A percentile compares a stretch with the other conserved stretches of the same genome.
phyloP scores from a whole-genome alignment of 2,797 vertebrate species.

The Meda fulgida region DNA sequence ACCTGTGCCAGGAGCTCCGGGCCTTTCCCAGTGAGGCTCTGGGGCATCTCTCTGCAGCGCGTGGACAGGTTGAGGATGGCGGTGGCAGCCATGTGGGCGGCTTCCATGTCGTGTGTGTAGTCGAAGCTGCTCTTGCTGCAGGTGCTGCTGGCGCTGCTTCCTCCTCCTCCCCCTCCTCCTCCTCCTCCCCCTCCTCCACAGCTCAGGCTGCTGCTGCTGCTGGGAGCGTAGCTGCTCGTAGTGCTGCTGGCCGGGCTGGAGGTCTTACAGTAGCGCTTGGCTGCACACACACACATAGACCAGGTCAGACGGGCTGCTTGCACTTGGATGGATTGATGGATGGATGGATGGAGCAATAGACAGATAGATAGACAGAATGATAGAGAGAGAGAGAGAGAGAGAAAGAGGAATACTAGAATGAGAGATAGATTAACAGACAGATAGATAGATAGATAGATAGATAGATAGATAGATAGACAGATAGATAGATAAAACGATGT shows the following conservation, averaged over 20 bases:
- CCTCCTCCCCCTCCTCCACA: slow-evolving; percentile 73
- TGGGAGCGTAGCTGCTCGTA: slow-evolving; percentile 97
- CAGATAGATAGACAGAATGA: slow-evolving; percentile 14
- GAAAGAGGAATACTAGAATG: not conserved
- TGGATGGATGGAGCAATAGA: not conserved
- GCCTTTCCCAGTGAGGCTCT: slow-evolving; percentile 89
- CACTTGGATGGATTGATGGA: not conserved
- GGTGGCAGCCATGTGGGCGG: slow-evolving; percentile 97
- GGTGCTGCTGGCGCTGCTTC: slow-evolving; percentile 98
- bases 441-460: not conserved
- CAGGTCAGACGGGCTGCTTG: slow-evolving; percentile 23
- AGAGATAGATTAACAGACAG: not conserved
- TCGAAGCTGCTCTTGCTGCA: slow-evolving; percentile 99
- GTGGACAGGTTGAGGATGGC: slow-evolving; percentile 98
- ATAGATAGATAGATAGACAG: not conserved
- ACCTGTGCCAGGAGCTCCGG: slow-evolving; percentile 93
- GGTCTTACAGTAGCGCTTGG: slow-evolving; percentile 95
- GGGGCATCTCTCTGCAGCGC: slow-evolving; percentile 95
- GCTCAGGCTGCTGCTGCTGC: slow-evolving; percentile 89
- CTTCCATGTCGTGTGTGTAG: slow-evolving; percentile 98
- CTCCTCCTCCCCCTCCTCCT: slow-evolving; percentile 77
- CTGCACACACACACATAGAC: slow-evolving; percentile 71
- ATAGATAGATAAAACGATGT: not conserved
- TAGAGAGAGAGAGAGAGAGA: not conserved
- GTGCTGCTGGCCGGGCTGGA: slow-evolving; percentile 95